Percentiles rank a stretch among this genome's conserved stretches.
phyloP scores from a whole-genome alignment of 2,888 invertebrate species.

The Epicampocera succincta region DNA sequence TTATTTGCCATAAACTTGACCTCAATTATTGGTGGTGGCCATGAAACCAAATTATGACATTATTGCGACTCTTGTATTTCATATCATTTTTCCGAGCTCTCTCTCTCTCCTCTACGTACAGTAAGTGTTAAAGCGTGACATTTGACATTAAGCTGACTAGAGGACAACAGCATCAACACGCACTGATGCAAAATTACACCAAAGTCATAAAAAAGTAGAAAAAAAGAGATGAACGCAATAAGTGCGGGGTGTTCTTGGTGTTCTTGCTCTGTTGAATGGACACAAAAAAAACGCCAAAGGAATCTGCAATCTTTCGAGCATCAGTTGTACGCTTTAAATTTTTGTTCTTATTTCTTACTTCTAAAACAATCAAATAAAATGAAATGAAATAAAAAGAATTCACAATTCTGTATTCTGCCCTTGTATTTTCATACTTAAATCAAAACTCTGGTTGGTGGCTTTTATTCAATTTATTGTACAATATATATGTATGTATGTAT shows the following conservation, averaged over 20 bases:
- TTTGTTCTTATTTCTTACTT: neutral
- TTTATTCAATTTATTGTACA: neutral
- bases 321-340: slow-evolving; percentile 32
- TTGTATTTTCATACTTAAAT: slow-evolving; percentile 4
- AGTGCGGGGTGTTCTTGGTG: neutral
- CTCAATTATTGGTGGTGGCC: slow-evolving; percentile 64
- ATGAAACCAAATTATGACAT: slow-evolving; percentile 65
- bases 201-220: neutral
- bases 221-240: too few relatives aligned
- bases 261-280: neutral
- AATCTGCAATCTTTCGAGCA: slow-evolving; percentile 12
- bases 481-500: too few relatives aligned
- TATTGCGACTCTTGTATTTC: slow-evolving; percentile 34
- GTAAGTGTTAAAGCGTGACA: slow-evolving; percentile 61
- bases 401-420: slow-evolving; percentile 18
- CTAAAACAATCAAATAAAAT: neutral
- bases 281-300: neutral
- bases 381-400: too few relatives aligned
- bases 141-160: slow-evolving; percentile 43
- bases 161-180: neutral
- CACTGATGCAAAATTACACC: slow-evolving; percentile 1
- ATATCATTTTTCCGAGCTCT: neutral
- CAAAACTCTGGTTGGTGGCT: neutral
- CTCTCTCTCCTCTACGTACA: too few relatives aligned
- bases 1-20: slow-evolving; percentile 67